These are phyloP conservation scores for Paedocypris micromegethes DNA, from an alignment of 2,797 vertebrate species.

Conservation along the genomic window DNA sequence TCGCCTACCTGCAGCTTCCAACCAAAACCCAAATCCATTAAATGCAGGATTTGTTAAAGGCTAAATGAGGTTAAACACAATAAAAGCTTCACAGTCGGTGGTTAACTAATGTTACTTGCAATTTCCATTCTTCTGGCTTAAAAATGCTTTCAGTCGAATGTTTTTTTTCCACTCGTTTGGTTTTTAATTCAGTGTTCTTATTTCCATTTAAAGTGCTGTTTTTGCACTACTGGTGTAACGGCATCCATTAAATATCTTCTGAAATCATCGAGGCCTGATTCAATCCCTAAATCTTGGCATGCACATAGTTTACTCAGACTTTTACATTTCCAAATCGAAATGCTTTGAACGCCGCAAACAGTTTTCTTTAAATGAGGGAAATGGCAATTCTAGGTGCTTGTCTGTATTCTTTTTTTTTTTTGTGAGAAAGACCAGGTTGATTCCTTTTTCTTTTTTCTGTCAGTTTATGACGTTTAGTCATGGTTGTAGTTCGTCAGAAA, in stretches of 20 bases:
- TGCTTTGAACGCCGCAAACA: no score
- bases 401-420: conserved; percentile 8
- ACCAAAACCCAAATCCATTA: conserved; percentile 34
- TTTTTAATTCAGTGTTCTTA: no score
- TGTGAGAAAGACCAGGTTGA: conserved; percentile 16
- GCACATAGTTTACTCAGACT: no score
- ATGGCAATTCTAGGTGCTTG: not conserved
- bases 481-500: conserved; percentile 66
- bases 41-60: conserved; percentile 44
- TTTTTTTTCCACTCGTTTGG: no score
- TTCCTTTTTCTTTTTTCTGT: conserved; percentile 43
- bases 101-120: not conserved
- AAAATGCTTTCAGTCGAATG: no score
- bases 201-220: no score
- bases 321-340: no score
- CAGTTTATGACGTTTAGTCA: conserved; percentile 56
- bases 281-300: no score
- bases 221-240: no score
- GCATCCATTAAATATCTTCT: no score
- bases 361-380: no score
- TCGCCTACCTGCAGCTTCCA: conserved; percentile 51
- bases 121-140: not conserved
- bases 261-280: no score
- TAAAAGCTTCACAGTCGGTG: conserved; percentile 3
- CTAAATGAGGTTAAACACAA: conserved; percentile 32